Evolutionary conservation across 2,888 invertebrate species (phyloP).

Genomic region (Resseliella maxima): DNA sequence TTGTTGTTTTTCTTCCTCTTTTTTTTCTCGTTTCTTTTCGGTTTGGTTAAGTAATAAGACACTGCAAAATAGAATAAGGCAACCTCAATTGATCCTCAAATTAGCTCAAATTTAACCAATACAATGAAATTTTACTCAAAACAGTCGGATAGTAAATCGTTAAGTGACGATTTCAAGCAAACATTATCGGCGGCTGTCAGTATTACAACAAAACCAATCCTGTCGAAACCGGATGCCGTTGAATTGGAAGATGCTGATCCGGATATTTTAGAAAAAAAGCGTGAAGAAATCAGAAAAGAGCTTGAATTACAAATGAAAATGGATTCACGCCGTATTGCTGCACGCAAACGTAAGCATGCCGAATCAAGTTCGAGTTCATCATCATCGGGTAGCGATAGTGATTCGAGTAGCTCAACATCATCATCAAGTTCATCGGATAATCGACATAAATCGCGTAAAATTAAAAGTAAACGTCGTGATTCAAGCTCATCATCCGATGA

Average conservation of each 20-base stretch:
- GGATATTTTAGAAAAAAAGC: slow-evolving; percentile 58
- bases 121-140: slow-evolving; percentile 54
- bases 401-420: slow-evolving; percentile 64
- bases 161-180: slow-evolving; percentile 46
- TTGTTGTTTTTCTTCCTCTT: background rate
- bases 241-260: slow-evolving; percentile 58
- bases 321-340: slow-evolving; percentile 62
- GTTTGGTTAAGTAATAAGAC: background rate
- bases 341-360: slow-evolving; percentile 65
- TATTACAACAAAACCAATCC: background rate
- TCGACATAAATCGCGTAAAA: slow-evolving; percentile 55
- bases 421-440: slow-evolving; percentile 62
- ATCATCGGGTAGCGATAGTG: slow-evolving; percentile 64
- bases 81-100: background rate
- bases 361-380: slow-evolving; percentile 64
- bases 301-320: slow-evolving; percentile 58
- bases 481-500: slow-evolving; percentile 76
- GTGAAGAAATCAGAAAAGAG: slow-evolving; percentile 58
- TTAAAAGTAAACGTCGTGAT: slow-evolving; percentile 65
- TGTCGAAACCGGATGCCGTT: slow-evolving; percentile 54
- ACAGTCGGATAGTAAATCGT: slow-evolving; percentile 53
- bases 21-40: slow-evolving; percentile 19
- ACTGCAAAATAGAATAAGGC: slow-evolving; percentile 31
- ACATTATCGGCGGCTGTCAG: slow-evolving; percentile 47
- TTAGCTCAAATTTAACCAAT: background rate